Base-by-base conservation (phyloP, 1,140 invertebrate species). In the Tyrophagus putrescentiae region DNA sequence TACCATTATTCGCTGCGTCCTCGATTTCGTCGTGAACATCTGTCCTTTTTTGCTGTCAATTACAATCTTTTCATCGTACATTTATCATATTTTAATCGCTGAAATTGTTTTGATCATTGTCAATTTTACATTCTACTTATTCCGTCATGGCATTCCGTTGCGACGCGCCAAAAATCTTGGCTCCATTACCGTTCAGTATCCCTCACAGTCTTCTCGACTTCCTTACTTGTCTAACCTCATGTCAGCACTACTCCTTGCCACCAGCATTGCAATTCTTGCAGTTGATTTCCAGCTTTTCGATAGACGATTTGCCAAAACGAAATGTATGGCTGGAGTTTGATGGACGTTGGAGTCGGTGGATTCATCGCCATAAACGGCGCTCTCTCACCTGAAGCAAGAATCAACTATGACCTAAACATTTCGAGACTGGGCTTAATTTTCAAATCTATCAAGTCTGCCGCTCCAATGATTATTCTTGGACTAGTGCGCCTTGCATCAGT, bases 281-380 rank as follows among this genome's bases (percentile, higher is more conserved):
- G 89, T 97, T 0, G 93, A 98, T 75, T 97, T 96, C 72, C 73
- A 73, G 23, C 73, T 84, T 32, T 96, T 91, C 73, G 90, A 92
- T 1, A 72, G 82, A 39, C 74, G 79, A 60, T 84, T 87, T 71
- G 84, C 82, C 0, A 97, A 98, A 74, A 90, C 87, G 82, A 87
- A 69, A 78, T 70, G 0, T 91, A 78, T 76, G 93, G 94, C 1
- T 87, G 82, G 65, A 84, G 88, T 68, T 70, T 93, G 18, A 98
- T 98, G 94, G 94, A 98, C 70, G 77, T 83, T 36, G 93, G 93
- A 25, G 92, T 96, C 13, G 92, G 89, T 0, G 70, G 86, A 32
- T 97, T 87, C 77, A 76, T 95, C 16, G 75, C 88, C n/a, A 76
- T 83, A 7, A 91, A 65, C 21, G 66, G 61, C 25, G 28, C 60